A percentile compares a stretch with the other conserved stretches of the same genome.
Evolutionary conservation across 2,888 invertebrate genomes (phyloP).

Genomic region (Mylabris sibirica): DNA sequence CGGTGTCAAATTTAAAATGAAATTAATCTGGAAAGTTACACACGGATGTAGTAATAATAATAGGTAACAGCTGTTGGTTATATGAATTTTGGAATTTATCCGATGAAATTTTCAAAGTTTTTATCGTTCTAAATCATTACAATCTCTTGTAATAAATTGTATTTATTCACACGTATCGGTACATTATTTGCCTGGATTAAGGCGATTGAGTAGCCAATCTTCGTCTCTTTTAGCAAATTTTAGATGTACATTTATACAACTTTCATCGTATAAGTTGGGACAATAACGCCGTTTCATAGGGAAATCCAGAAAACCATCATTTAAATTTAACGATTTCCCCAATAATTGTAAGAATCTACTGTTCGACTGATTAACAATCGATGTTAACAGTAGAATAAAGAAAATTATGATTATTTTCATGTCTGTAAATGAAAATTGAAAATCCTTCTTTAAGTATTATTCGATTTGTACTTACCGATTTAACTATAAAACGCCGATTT

Average conservation of each 20-base stretch:
- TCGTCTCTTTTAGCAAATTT: conserved; percentile 15
- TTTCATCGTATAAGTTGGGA: conserved; percentile 24
- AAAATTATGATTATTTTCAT: neutral
- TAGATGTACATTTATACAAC: conserved; percentile 21
- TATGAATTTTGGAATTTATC: neutral
- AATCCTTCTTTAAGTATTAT: neutral
- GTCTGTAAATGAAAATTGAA: neutral
- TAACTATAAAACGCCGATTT: neutral
- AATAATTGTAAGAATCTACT: neutral
- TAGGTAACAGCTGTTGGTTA: neutral
- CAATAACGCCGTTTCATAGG: conserved; percentile 16
- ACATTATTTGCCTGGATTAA: conserved; percentile 16
- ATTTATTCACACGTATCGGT: neutral
- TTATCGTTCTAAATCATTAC: neutral
- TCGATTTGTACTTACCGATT: neutral
- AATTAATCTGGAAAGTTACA: neutral
- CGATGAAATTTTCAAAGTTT: neutral
- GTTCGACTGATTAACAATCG: neutral
- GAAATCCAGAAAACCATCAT: neutral
- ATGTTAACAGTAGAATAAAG: neutral
- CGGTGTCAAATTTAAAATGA: neutral
- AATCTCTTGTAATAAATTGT: neutral
- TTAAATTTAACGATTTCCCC: neutral
- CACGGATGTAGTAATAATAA: neutral
- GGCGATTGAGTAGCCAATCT: conserved; percentile 13